phyloP scores from a whole-genome alignment of 1,140 invertebrate genomes.

The Drosophila miranda region DNA sequence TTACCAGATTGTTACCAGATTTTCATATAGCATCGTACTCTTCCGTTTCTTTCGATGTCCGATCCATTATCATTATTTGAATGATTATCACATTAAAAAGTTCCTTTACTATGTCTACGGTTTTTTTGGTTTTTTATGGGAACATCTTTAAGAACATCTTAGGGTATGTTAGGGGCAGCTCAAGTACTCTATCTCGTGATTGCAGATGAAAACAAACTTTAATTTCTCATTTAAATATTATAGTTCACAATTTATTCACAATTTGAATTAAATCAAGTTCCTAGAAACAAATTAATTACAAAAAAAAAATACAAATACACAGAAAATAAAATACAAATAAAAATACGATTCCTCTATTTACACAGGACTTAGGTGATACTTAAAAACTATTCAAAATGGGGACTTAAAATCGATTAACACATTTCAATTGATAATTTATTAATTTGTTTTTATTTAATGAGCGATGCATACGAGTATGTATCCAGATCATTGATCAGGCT shows the following conservation, averaged over 20 bases:
- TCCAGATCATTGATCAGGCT: neutral
- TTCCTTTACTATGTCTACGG: too few relatives aligned
- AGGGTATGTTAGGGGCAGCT: too few relatives aligned
- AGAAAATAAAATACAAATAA: constrained; percentile 4
- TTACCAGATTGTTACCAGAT: too few relatives aligned
- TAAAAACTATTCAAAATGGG: constrained; percentile 15
- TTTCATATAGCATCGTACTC: too few relatives aligned
- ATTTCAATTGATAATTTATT: constrained; percentile 56
- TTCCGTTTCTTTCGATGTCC: too few relatives aligned
- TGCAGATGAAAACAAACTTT: too few relatives aligned
- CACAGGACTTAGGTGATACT: constrained; percentile 20
- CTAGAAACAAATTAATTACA: constrained; percentile 7
- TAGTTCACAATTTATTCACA: constrained; percentile 16
- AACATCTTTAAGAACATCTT: too few relatives aligned
- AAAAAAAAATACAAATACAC: neutral
- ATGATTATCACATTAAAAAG: too few relatives aligned
- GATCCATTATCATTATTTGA: too few relatives aligned
- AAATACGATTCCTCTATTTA: constrained; percentile 27
- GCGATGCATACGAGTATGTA: neutral
- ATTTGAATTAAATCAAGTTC: neutral
- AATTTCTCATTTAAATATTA: constrained; percentile 12
- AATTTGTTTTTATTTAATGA: neutral
- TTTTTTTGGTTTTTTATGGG: too few relatives aligned
- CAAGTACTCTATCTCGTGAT: too few relatives aligned
- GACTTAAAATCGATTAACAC: constrained; percentile 71